phyloP scores from a whole-genome alignment of 2,113 vertebrate genomes.

The Cinclus mexicanus region DNA sequence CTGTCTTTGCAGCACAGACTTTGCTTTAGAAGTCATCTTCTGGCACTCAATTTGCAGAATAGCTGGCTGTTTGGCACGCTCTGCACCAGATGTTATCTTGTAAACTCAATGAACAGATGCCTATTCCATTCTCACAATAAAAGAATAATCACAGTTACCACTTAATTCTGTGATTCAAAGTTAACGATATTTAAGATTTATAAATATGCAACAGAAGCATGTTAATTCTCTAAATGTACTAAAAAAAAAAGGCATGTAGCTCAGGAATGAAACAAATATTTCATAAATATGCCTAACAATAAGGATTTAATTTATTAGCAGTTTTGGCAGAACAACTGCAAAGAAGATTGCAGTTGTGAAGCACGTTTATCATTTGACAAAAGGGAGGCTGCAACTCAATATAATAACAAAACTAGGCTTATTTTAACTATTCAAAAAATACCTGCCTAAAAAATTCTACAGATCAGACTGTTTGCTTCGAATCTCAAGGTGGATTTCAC shows the following conservation, averaged over 20 bases:
- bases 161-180: constrained; percentile 5
- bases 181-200: constrained; percentile 22
- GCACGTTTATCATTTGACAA: not conserved
- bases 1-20: constrained; percentile 1
- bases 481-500: not conserved
- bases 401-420: not conserved
- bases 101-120: constrained; percentile 16
- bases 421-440: not conserved
- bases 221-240: not conserved
- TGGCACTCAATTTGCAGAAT: not conserved
- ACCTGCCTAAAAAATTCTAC: not conserved
- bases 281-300: constrained; percentile 21
- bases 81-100: constrained; percentile 28
- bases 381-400: not conserved
- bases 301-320: constrained; percentile 48
- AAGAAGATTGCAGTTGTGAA: not conserved
- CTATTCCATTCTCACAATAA: not conserved
- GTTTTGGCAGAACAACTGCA: constrained; percentile 30
- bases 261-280: constrained; percentile 11
- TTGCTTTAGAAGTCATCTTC: constrained; percentile 20
- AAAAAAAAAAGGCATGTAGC: not conserved
- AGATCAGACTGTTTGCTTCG: not conserved
- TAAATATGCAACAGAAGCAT: constrained; percentile 32
- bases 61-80: constrained; percentile 19
- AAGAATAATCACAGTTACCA: not conserved